phyloP scores from a whole-genome alignment of 2,888 invertebrate species.

The Hyppa rectilinea region DNA sequence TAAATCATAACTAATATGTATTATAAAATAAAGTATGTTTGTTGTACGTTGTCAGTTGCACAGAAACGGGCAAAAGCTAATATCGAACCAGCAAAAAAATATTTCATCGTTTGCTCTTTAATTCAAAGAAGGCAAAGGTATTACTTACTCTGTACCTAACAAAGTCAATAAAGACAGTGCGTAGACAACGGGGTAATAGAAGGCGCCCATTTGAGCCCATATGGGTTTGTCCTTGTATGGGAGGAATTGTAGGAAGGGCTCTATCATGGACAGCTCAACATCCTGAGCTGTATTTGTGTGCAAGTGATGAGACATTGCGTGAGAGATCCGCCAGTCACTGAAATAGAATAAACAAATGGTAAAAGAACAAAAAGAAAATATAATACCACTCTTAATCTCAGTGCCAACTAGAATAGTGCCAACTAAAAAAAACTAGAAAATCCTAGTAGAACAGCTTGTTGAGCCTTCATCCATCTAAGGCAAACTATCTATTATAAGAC shows the following conservation, averaged over 20 bases:
- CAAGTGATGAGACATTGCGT: constrained; percentile 95
- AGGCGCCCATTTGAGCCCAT: constrained; percentile 89
- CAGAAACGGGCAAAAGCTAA: too few species aligned
- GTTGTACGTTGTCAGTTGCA: too few species aligned
- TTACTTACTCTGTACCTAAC: constrained; percentile 86
- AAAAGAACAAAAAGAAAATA: neutral
- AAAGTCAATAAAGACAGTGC: constrained; percentile 73
- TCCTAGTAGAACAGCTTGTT: neutral
- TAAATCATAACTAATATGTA: too few species aligned
- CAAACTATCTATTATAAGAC: neutral
- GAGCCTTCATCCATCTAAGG: neutral
- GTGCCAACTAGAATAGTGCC: neutral
- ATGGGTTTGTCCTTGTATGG: constrained; percentile 91
- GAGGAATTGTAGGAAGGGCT: constrained; percentile 93
- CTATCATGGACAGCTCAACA: constrained; percentile 92
- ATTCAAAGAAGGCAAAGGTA: neutral
- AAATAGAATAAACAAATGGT: constrained; percentile 64
- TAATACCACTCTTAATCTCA: neutral
- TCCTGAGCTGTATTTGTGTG: constrained; percentile 95
- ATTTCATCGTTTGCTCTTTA: neutral
- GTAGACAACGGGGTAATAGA: constrained; percentile 89
- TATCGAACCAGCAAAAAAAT: neutral
- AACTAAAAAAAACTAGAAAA: too few species aligned
- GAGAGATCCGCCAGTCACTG: constrained; percentile 94
- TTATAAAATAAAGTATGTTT: too few species aligned